phyloP scores from a whole-genome alignment of 2,888 invertebrate genomes.

The Polymixis flavicincta region DNA sequence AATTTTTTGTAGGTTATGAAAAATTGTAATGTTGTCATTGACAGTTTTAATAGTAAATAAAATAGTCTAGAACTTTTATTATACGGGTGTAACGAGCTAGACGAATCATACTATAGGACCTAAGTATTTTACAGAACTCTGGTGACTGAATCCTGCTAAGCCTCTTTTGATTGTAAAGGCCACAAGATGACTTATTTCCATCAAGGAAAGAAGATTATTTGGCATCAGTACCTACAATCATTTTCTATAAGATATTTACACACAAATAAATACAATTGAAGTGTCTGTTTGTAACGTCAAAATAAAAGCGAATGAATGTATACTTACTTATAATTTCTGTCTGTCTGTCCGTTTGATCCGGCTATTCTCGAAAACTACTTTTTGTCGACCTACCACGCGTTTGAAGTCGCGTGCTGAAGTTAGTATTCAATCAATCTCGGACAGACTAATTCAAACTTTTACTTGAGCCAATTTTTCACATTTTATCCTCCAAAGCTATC shows the following conservation, averaged over 20 bases:
- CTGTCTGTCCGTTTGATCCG: too few relatives aligned
- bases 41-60: conserved; percentile 30
- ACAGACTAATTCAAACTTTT: not conserved
- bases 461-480: conserved; percentile 3
- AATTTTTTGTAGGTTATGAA: conserved; percentile 22
- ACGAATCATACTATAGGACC: not conserved
- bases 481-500: conserved; percentile 2
- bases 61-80: conserved; percentile 15
- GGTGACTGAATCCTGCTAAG: not conserved
- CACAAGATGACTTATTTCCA: not conserved
- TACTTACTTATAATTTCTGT: too few relatives aligned
- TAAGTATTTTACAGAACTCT: not conserved
- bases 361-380: too few relatives aligned
- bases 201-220: not conserved
- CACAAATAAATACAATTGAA: too few relatives aligned
- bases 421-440: not conserved
- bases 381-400: too few relatives aligned
- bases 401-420: too few relatives aligned
- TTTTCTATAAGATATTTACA: not conserved
- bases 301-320: too few relatives aligned
- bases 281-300: too few relatives aligned
- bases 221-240: not conserved
- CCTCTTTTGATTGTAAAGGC: not conserved
- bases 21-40: conserved; percentile 25
- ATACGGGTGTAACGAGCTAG: too few relatives aligned